phyloP scores from a whole-genome alignment of 2,797 vertebrate genomes.

The Chanos chanos region DNA sequence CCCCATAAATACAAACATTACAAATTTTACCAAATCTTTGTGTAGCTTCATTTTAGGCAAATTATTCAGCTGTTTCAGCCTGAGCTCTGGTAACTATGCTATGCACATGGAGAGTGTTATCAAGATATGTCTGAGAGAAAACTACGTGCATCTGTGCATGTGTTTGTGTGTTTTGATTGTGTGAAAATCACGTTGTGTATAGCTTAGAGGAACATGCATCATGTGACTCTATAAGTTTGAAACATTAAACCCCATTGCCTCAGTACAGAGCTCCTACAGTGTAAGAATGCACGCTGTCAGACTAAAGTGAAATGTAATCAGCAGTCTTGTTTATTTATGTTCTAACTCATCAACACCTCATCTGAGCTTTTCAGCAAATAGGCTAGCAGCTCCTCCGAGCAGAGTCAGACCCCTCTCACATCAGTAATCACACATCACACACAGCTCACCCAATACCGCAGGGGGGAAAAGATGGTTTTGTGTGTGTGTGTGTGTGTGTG shows the following conservation, averaged over 20 bases:
- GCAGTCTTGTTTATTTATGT: slow-evolving; percentile 58
- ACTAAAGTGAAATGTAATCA: slow-evolving; percentile 57
- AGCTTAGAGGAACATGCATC: no score
- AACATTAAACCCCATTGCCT: no score
- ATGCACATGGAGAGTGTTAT: neutral
- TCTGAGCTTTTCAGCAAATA: slow-evolving; percentile 11
- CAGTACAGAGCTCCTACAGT: slow-evolving; percentile 50
- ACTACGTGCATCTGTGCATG: neutral
- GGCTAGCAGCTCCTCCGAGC: slow-evolving; percentile 21
- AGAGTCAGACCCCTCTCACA: neutral
- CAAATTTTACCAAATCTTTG: no score
- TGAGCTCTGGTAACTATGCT: neutral
- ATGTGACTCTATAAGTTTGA: no score
- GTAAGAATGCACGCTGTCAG: slow-evolving; percentile 49
- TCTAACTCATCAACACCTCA: slow-evolving; percentile 17
- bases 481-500: no score
- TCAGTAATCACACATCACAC: slow-evolving; percentile 15
- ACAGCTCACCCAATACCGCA: no score
- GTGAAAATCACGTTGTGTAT: no score
- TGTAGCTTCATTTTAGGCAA: no score
- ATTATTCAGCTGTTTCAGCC: neutral
- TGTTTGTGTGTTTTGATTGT: neutral
- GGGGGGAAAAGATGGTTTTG: no score
- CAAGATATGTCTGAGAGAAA: neutral
- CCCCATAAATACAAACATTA: no score